Percentiles rank a stretch among this genome's conserved stretches.
Conservation (phyloP, 2,888 invertebrate genomes). For the Melitaea athalia region DNA sequence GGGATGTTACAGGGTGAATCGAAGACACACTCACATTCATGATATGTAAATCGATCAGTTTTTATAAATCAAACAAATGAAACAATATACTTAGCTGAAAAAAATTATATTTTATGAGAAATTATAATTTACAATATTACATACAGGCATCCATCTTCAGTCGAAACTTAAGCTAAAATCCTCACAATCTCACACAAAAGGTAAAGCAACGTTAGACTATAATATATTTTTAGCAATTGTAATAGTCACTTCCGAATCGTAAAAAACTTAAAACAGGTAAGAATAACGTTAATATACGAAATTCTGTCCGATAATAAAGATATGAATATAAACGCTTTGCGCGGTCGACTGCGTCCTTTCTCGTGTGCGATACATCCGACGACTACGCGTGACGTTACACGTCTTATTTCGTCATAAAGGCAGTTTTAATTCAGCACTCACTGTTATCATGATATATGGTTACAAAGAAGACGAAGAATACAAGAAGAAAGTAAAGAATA, state of each 20-base stretch:
- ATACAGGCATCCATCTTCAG: constrained; percentile 83
- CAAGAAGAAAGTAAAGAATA: no score
- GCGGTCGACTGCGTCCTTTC: constrained; percentile 23
- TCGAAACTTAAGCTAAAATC: constrained; percentile 83
- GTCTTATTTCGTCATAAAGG: background rate
- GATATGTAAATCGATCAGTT: background rate
- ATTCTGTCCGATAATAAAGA: constrained; percentile 67
- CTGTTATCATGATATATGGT: constrained; percentile 5
- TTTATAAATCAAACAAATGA: constrained; percentile 50
- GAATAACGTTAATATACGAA: constrained; percentile 67
- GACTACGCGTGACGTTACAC: background rate
- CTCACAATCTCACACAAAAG: constrained; percentile 83
- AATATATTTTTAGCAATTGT: constrained; percentile 81
- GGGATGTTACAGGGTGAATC: no score
- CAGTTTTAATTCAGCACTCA: constrained; percentile 3
- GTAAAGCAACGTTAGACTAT: constrained; percentile 84
- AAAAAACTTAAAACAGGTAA: constrained; percentile 65
- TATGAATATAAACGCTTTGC: constrained; percentile 40
- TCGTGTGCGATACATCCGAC: constrained; percentile 31
- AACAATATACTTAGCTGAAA: constrained; percentile 79
- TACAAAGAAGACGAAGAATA: no score
- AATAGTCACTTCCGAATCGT: constrained; percentile 76
- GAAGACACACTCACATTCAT: no score
- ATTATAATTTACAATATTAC: constrained; percentile 84
- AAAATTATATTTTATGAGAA: constrained; percentile 84